Evolutionary conservation across 2,888 invertebrate species (phyloP).

Genomic region (Stenichneumon culpator): DNA sequence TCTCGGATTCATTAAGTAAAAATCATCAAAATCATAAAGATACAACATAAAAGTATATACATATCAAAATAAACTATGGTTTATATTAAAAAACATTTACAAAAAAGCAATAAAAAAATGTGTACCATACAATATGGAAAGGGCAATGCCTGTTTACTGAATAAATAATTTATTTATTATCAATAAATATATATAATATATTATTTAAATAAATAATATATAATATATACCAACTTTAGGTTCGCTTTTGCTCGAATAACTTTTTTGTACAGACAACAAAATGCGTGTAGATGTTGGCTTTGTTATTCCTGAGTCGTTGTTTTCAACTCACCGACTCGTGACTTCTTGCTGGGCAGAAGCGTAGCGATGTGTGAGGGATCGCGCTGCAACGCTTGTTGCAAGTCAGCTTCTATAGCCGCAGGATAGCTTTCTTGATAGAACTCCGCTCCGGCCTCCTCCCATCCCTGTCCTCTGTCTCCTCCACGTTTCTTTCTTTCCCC

Average conservation of each 20-base stretch:
- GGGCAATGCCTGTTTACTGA: too few species aligned
- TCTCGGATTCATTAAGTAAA: too few species aligned
- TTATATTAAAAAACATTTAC: too few species aligned
- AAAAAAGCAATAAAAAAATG: background rate
- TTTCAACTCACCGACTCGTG: slow-evolving; percentile 88
- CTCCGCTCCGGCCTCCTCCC: slow-evolving; percentile 95
- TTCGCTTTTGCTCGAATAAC: background rate
- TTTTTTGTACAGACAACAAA: too few species aligned
- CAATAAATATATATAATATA: too few species aligned
- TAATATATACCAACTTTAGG: background rate
- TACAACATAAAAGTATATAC: background rate
- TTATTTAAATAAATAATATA: too few species aligned
- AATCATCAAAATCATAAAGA: background rate
- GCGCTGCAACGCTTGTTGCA: slow-evolving; percentile 87
- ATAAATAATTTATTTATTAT: too few species aligned
- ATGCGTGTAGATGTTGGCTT: background rate
- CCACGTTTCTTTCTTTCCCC: slow-evolving; percentile 87
- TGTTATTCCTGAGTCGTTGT: background rate
- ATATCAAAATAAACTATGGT: background rate
- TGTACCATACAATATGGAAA: background rate
- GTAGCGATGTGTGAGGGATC: slow-evolving; percentile 92
- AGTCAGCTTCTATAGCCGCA: slow-evolving; percentile 89
- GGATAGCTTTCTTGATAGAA: slow-evolving; percentile 95
- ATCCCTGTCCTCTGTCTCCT: slow-evolving; percentile 88
- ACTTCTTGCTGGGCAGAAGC: slow-evolving; percentile 92